Conservation (phyloP, 1,140 invertebrate species). For the Cheumatopsyche charites region DNA sequence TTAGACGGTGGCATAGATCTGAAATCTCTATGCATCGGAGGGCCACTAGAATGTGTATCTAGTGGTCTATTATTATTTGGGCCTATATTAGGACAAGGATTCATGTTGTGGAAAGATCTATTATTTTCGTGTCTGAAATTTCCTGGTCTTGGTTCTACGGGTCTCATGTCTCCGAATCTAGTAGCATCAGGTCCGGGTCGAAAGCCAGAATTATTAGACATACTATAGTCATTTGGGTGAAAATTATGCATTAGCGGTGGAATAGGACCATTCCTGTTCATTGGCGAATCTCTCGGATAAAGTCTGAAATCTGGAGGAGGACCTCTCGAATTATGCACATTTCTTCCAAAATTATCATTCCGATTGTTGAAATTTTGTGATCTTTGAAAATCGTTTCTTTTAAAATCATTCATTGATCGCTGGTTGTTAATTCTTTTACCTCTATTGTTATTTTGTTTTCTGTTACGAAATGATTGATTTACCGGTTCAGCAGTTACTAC, state of each 20-base stretch:
- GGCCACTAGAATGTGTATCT: slow-evolving; percentile 18
- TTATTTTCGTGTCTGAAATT: too few species aligned
- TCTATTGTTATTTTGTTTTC: slow-evolving; percentile 1
- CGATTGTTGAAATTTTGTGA: background rate
- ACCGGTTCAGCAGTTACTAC: slow-evolving; percentile 33
- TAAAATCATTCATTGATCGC: background rate
- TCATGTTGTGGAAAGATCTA: slow-evolving; percentile 4
- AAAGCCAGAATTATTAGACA: background rate
- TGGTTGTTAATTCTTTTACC: slow-evolving; percentile 3
- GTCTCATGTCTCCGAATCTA: background rate
- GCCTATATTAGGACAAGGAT: background rate
- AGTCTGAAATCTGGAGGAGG: background rate
- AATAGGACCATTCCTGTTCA: background rate
- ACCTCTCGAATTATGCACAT: background rate
- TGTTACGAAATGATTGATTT: slow-evolving; percentile 3
- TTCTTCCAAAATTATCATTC: background rate
- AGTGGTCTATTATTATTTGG: background rate
- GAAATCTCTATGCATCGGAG: background rate
- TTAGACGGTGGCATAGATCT: background rate
- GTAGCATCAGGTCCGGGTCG: background rate
- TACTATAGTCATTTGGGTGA: background rate
- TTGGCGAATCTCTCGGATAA: background rate
- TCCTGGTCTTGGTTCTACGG: background rate
- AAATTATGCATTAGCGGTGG: background rate
- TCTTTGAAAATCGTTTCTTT: background rate